These are phyloP conservation scores for Sycophila sp. DNA, from an alignment of 1,140 invertebrate genomes.

Conservation along the genomic window DNA sequence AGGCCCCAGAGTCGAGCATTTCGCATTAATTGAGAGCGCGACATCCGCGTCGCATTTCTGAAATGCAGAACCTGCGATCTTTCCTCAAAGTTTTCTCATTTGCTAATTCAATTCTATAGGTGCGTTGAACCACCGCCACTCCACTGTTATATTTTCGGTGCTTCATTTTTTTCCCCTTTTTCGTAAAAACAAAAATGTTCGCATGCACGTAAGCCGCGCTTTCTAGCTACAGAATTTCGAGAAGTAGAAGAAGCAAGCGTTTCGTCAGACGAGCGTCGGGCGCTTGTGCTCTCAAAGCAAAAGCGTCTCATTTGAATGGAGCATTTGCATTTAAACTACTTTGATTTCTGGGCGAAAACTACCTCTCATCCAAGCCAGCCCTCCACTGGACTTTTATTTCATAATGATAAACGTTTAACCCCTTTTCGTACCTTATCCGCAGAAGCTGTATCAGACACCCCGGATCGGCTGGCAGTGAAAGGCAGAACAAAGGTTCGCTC, in stretches of 20 bases:
- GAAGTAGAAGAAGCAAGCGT: background rate
- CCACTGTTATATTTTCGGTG: background rate
- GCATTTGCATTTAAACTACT: conserved; percentile 19
- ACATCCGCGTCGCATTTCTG: background rate
- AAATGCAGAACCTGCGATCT: background rate
- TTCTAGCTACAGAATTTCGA: too few relatives aligned
- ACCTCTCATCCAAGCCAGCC: too few relatives aligned
- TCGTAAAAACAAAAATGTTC: too few relatives aligned
- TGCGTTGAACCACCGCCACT: background rate
- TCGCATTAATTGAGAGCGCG: background rate
- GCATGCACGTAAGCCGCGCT: background rate
- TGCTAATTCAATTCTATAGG: too few relatives aligned
- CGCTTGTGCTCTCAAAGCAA: background rate
- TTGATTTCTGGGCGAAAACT: conserved; percentile 5
- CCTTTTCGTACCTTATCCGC: too few relatives aligned
- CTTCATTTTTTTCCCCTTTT: background rate
- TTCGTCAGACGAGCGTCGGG: background rate
- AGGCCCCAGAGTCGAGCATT: too few relatives aligned
- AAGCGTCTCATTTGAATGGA: background rate
- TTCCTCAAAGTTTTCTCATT: background rate
- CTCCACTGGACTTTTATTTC: too few relatives aligned
- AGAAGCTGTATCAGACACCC: too few relatives aligned
- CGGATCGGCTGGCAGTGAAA: too few relatives aligned
- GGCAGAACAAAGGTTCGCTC: too few relatives aligned
- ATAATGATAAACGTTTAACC: too few relatives aligned